phyloP scores from a whole-genome alignment of 2,113 vertebrate genomes.

The Pelecanoides urinatrix region DNA sequence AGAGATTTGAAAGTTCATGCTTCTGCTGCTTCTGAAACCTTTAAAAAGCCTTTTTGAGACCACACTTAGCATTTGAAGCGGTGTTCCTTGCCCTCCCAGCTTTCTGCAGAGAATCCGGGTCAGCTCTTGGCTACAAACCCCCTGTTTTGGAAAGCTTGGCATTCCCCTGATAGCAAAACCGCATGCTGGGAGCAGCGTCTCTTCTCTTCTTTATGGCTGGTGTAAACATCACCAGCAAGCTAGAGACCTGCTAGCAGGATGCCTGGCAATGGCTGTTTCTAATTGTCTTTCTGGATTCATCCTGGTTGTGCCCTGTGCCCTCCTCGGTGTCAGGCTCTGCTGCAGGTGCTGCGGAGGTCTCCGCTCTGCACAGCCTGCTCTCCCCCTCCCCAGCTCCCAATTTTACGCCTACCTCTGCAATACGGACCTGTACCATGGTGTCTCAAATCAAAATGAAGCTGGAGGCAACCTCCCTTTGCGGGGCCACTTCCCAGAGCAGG shows the following conservation, averaged over 20 bases:
- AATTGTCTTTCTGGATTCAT: neutral
- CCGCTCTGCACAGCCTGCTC: neutral
- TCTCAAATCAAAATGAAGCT: neutral
- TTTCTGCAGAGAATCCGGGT: neutral
- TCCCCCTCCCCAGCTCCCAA: neutral
- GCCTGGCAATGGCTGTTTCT: neutral
- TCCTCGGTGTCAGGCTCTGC: rapidly evolving
- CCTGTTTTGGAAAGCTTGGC: neutral
- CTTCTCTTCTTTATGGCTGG: neutral
- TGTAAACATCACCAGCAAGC: neutral
- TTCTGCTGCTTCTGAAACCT: neutral
- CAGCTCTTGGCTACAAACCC: neutral
- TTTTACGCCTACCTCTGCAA: neutral
- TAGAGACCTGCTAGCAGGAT: neutral
- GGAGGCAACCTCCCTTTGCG: neutral
- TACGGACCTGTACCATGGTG: neutral
- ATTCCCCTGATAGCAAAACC: neutral
- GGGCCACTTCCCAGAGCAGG: neutral
- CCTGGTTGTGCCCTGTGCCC: rapidly evolving
- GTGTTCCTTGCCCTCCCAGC: neutral
- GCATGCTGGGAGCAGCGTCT: neutral
- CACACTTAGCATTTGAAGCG: neutral
- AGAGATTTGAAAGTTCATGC: neutral
- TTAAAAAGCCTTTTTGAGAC: neutral
- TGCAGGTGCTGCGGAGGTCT: neutral